phyloP scores from a whole-genome alignment of 2,113 vertebrate species.

The Paratilapia polleni region DNA sequence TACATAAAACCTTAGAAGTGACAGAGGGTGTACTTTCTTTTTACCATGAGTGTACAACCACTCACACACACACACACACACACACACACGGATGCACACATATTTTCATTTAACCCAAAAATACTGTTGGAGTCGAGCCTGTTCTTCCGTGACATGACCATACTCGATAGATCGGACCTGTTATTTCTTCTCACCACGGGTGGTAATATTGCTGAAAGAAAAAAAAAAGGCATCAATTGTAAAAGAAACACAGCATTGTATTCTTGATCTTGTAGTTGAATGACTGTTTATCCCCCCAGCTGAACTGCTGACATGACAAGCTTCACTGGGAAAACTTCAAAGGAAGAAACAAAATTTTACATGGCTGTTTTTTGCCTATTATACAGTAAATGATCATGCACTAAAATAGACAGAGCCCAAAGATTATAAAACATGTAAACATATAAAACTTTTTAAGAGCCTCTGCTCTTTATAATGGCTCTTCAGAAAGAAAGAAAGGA shows the following conservation, averaged over 20 bases:
- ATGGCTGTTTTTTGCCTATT: background rate
- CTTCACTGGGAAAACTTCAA: constrained; percentile 21
- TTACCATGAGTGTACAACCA: background rate
- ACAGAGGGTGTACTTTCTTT: background rate
- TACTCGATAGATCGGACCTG: background rate
- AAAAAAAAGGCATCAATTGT: background rate
- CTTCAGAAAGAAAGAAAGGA: background rate
- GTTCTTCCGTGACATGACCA: background rate
- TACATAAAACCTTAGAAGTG: background rate
- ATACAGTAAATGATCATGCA: background rate
- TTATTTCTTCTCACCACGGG: constrained; percentile 9
- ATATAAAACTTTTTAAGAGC: background rate
- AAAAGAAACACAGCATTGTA: background rate
- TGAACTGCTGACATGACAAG: constrained; percentile 36
- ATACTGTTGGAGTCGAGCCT: background rate
- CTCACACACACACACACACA: background rate
- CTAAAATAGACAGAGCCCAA: background rate
- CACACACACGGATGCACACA: background rate
- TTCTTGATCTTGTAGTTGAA: constrained; percentile 2
- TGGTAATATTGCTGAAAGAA: background rate
- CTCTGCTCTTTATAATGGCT: background rate
- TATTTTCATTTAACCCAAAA: background rate
- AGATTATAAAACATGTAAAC: background rate
- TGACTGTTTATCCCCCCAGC: constrained; percentile 50
- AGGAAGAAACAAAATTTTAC: background rate